A percentile compares a stretch with the other conserved stretches of the same genome.
Evolutionary conservation across 2,113 vertebrate species (phyloP).

Genomic region (Petromus typicus): DNA sequence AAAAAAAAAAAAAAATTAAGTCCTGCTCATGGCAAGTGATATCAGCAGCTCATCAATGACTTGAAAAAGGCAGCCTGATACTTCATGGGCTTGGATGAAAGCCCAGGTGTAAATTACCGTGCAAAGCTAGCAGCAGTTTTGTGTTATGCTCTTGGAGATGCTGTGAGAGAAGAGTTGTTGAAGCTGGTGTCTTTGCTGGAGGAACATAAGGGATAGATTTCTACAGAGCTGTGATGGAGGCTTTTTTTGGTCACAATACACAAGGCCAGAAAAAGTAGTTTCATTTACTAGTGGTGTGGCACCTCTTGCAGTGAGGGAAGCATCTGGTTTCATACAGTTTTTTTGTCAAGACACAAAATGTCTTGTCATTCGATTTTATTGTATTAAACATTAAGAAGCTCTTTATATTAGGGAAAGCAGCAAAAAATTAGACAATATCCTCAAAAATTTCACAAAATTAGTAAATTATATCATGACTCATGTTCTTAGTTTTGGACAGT

Average conservation of each 20-base stretch:
- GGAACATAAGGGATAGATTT: not conserved
- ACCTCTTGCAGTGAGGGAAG: not conserved
- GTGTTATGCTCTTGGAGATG: not conserved
- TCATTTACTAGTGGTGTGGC: not conserved
- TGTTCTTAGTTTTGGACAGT: not conserved
- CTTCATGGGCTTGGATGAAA: not conserved
- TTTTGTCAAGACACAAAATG: not conserved
- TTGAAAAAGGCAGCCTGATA: not conserved
- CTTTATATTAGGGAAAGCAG: not conserved
- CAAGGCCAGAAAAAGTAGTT: not conserved
- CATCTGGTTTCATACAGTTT: not conserved
- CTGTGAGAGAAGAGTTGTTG: not conserved
- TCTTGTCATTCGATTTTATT: not conserved
- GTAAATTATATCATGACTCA: not conserved
- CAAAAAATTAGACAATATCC: not conserved
- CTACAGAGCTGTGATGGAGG: not conserved
- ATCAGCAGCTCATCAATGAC: not conserved
- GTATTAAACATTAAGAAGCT: not conserved
- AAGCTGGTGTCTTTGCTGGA: not conserved
- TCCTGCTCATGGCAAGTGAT: not conserved
- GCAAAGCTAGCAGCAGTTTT: not conserved
- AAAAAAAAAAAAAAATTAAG: not conserved
- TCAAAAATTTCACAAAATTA: not conserved
- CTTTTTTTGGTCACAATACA: not conserved
- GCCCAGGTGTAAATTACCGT: no score